Conservation (phyloP, 2,888 invertebrate genomes). For the Argyresthia goedartella region DNA sequence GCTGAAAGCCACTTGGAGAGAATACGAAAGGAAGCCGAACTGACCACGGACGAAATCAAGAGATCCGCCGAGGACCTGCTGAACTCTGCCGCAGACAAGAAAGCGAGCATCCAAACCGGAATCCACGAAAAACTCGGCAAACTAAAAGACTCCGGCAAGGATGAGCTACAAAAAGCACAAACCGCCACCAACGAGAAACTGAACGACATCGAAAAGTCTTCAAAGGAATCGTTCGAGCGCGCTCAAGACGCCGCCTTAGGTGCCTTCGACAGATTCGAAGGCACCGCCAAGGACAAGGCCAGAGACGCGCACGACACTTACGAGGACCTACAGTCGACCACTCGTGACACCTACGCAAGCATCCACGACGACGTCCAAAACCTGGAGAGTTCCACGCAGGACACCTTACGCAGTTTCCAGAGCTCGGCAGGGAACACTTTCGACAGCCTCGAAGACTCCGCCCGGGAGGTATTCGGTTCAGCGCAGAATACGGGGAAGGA, state of each 20-base stretch:
- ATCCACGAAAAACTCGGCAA: slow-evolving; percentile 27
- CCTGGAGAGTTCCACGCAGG: slow-evolving; percentile 51
- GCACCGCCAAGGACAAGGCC: slow-evolving; percentile 56
- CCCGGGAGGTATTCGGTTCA: slow-evolving; percentile 38
- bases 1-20: slow-evolving; percentile 40
- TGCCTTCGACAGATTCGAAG: slow-evolving; percentile 60
- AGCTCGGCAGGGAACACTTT: slow-evolving; percentile 63
- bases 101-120: slow-evolving; percentile 34
- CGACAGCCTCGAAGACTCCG: slow-evolving; percentile 57
- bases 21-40: slow-evolving; percentile 55
- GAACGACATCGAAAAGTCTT: slow-evolving; percentile 35
- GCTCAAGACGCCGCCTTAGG: slow-evolving; percentile 56
- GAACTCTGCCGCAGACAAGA: slow-evolving; percentile 43
- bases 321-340: slow-evolving; percentile 56
- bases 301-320: slow-evolving; percentile 45
- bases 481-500: slow-evolving; percentile 29
- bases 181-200: slow-evolving; percentile 27
- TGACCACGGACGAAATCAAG: slow-evolving; percentile 55
- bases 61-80: slow-evolving; percentile 49
- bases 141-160: slow-evolving; percentile 26
- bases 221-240: slow-evolving; percentile 46
- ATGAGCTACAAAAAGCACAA: slow-evolving; percentile 31
- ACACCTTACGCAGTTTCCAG: slow-evolving; percentile 58
- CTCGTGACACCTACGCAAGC: slow-evolving; percentile 54
- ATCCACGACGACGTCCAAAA: slow-evolving; percentile 50